A percentile compares a stretch with the other conserved stretches of the same genome.
Conservation (phyloP, 2,888 invertebrate species). For the Prenolepis imparis region DNA sequence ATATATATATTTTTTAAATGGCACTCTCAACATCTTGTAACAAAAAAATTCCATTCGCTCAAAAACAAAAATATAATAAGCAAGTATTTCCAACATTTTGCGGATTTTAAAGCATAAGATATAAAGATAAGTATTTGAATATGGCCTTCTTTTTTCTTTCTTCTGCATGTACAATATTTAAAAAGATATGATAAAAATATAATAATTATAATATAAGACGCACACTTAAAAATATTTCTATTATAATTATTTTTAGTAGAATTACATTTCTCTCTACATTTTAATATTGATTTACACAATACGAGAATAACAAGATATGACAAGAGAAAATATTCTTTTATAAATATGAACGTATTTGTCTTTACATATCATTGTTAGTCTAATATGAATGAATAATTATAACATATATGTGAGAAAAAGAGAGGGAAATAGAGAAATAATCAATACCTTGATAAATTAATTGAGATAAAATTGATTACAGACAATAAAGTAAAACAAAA, state of each 20-base stretch:
- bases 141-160: background rate
- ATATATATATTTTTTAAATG: background rate
- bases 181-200: background rate
- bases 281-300: slow-evolving; percentile 14
- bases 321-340: background rate
- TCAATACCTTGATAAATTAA: no score
- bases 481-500: background rate
- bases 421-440: no score
- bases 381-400: background rate
- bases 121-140: background rate
- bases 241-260: background rate
- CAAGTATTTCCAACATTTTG: background rate
- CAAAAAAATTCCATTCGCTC: background rate
- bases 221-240: no score
- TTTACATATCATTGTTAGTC: background rate
- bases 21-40: background rate
- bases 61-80: slow-evolving; percentile 10
- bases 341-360: background rate
- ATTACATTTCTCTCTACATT: background rate
- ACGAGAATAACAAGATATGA: background rate
- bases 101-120: background rate
- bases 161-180: background rate
- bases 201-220: background rate
- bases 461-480: background rate
- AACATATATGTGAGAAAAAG: no score